Conservation (phyloP, 2,888 invertebrate species). For the Rapana venosa region DNA sequence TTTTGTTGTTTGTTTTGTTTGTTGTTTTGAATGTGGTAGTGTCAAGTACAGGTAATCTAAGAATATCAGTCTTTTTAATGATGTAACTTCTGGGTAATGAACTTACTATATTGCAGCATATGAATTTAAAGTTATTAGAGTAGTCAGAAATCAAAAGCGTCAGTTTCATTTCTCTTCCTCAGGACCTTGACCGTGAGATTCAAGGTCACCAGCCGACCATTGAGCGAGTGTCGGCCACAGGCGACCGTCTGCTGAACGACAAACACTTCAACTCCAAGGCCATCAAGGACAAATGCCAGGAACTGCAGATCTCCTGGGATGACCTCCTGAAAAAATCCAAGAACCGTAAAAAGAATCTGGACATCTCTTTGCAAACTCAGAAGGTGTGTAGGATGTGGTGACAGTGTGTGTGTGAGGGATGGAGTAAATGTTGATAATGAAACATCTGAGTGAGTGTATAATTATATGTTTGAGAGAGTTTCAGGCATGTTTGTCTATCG, state of each 20-base stretch:
- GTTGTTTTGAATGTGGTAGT: no score
- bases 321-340: constrained; percentile 86
- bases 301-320: constrained; percentile 86
- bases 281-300: constrained; percentile 87
- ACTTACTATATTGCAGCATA: no score
- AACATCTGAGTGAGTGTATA: background rate
- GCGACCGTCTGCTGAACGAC: constrained; percentile 86
- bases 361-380: constrained; percentile 91
- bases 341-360: constrained; percentile 87
- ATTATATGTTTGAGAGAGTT: background rate
- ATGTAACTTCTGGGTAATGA: no score
- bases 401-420: background rate
- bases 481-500: background rate
- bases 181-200: constrained; percentile 93
- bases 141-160: no score
- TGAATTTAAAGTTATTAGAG: no score
- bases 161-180: constrained; percentile 41
- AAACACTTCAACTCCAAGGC: constrained; percentile 89
- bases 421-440: background rate
- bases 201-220: constrained; percentile 91
- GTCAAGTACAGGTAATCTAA: no score
- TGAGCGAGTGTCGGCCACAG: constrained; percentile 89
- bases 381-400: constrained; percentile 80
- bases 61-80: no score
- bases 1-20: no score